These are phyloP conservation scores for Erebia epiphron DNA, from an alignment of 2,888 invertebrate genomes.

Conservation along the genomic window DNA sequence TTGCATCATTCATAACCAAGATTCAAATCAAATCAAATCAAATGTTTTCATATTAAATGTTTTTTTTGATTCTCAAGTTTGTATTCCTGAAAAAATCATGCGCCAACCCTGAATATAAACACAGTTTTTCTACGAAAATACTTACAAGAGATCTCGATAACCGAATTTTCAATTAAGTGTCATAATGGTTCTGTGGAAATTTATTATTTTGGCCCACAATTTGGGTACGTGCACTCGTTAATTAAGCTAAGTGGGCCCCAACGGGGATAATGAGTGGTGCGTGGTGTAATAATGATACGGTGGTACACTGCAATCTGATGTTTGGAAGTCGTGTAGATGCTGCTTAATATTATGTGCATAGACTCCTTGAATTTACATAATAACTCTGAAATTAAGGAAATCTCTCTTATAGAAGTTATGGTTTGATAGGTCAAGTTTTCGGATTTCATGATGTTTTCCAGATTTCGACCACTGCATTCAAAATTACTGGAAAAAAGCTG, in stretches of 20 bases:
- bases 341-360: conserved; percentile 6
- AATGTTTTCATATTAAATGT: too few species aligned
- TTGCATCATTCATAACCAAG: too few species aligned
- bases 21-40: too few species aligned
- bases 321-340: conserved; percentile 2
- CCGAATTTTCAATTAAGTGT: conserved; percentile 80
- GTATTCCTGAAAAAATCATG: not conserved
- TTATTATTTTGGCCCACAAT: conserved; percentile 72
- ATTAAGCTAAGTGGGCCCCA: conserved; percentile 57
- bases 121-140: conserved; percentile 72
- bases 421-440: too few species aligned
- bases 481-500: too few species aligned
- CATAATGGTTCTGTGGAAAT: conserved; percentile 74
- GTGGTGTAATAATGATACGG: conserved; percentile 41
- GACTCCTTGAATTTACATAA: conserved; percentile 1
- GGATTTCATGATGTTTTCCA: too few species aligned
- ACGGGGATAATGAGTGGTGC: conserved; percentile 44
- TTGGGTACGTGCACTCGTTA: conserved; percentile 63
- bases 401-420: too few species aligned
- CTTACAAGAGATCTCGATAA: conserved; percentile 71
- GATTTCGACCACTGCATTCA: too few species aligned
- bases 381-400: not conserved
- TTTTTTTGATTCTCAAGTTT: too few species aligned
- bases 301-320: conserved; percentile 20
- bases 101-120: conserved; percentile 54